phyloP scores from a whole-genome alignment of 2,113 vertebrate species.

The Parotia lawesii region DNA sequence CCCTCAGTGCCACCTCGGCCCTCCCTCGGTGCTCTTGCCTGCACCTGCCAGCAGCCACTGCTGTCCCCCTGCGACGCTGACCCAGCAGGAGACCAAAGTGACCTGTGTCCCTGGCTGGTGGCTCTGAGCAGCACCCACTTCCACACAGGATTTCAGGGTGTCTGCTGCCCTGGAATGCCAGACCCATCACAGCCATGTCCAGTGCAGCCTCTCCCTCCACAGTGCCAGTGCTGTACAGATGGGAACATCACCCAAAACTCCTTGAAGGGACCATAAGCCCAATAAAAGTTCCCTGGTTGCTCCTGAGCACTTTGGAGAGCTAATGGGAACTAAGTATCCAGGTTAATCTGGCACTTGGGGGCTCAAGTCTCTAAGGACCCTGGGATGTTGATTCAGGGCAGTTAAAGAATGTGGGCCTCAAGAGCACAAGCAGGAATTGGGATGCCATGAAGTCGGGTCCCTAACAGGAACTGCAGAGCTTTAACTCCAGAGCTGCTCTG shows the following conservation, averaged over 20 bases:
- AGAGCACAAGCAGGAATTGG: background rate
- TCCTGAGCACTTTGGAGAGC: background rate
- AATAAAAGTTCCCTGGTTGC: fast-evolving
- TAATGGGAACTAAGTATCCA: fast-evolving
- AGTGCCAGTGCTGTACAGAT: fast-evolving
- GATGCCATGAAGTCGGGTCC: background rate
- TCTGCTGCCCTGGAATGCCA: background rate
- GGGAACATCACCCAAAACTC: background rate
- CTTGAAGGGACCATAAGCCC: background rate
- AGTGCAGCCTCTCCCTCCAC: fast-evolving
- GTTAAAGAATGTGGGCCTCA: background rate
- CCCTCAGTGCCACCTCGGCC: background rate
- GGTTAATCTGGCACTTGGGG: background rate
- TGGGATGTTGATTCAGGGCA: background rate
- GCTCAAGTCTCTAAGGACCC: background rate
- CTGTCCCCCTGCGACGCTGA: no score
- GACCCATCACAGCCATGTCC: fast-evolving
- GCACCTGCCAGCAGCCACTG: no score
- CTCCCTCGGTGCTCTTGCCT: background rate
- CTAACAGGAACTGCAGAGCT: background rate
- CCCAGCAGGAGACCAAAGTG: background rate
- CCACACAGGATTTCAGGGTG: background rate
- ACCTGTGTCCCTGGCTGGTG: background rate
- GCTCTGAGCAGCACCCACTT: background rate
- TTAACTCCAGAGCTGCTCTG: background rate